These are phyloP conservation scores for Chrysodeixis includens DNA, from an alignment of 2,888 invertebrate species.

Conservation along the genomic window DNA sequence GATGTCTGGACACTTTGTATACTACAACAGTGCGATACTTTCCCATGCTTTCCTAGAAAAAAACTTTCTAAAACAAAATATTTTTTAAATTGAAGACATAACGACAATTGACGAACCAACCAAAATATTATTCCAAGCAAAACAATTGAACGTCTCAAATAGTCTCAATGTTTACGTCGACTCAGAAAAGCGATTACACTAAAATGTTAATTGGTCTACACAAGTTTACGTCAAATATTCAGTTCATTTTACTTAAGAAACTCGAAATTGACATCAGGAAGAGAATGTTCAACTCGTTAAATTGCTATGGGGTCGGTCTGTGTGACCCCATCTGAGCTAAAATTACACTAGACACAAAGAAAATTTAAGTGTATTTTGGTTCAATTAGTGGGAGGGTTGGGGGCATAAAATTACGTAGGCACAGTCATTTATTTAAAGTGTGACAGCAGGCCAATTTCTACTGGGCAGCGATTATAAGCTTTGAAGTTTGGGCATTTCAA, in stretches of 20 bases:
- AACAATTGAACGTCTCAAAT: constrained; percentile 38
- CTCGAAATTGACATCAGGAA: constrained; percentile 68
- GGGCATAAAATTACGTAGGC: constrained; percentile 84
- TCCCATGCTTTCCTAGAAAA: no score
- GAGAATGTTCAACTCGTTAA: constrained; percentile 75
- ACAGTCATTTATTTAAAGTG: constrained; percentile 84
- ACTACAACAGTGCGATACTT: no score
- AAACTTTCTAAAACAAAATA: no score
- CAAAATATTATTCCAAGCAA: constrained; percentile 17
- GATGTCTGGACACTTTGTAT: no score
- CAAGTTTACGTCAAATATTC: constrained; percentile 67
- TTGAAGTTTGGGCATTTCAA: constrained; percentile 29
- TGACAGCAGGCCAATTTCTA: constrained; percentile 72
- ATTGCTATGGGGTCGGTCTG: constrained; percentile 76
- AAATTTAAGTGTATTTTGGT: constrained; percentile 87
- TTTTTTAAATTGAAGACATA: no score
- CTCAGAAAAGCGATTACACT: constrained; percentile 47
- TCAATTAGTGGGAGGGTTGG: constrained; percentile 80
- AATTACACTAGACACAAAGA: constrained; percentile 86
- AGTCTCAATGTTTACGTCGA: constrained; percentile 47
- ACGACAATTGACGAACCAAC: not conserved
- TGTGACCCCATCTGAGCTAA: constrained; percentile 81
- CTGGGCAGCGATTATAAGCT: constrained; percentile 65
- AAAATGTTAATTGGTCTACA: constrained; percentile 54
- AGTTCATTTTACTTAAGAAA: constrained; percentile 70